Conservation (phyloP, 2,888 invertebrate genomes). For the Sphinx pinastri region DNA sequence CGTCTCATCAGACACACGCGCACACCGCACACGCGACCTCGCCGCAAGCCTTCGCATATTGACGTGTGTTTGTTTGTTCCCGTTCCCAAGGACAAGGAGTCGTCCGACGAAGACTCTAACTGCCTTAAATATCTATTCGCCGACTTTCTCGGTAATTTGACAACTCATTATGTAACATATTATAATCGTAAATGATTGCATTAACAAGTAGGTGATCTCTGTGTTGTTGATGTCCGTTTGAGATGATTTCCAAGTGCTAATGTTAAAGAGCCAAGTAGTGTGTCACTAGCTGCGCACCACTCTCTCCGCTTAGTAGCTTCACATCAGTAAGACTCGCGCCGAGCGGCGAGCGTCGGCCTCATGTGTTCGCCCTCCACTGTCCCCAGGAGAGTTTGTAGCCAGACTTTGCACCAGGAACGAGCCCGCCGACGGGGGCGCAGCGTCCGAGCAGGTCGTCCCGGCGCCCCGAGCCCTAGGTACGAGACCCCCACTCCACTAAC, state of each 20-base stretch:
- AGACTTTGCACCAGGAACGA: conserved; percentile 60
- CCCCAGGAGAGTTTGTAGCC: conserved; percentile 72
- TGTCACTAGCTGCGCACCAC: conserved; percentile 56
- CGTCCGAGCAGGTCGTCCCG: conserved; percentile 33
- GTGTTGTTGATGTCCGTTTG: conserved; percentile 73
- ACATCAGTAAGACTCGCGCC: conserved; percentile 26
- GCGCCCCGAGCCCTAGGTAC: conserved; percentile 50
- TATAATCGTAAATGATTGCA: conserved; percentile 45
- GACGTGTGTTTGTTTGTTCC: conserved; percentile 60
- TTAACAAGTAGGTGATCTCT: conserved; percentile 70
- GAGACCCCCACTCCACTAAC: conserved; percentile 38
- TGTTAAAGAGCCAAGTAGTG: conserved; percentile 52
- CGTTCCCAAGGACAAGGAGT: conserved; percentile 75
- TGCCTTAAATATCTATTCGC: conserved; percentile 89
- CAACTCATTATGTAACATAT: conserved; percentile 36
- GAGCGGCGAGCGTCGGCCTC: conserved; percentile 29
- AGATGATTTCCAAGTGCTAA: conserved; percentile 55
- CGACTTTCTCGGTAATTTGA: conserved; percentile 86
- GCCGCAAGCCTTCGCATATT: conserved; percentile 34
- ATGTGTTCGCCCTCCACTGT: conserved; percentile 50
- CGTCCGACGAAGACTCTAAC: conserved; percentile 85
- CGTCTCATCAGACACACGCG: not conserved
- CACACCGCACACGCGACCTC: conserved; percentile 6
- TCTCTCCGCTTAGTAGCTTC: conserved; percentile 37
- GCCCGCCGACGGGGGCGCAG: conserved; percentile 34